phyloP scores from a whole-genome alignment of 2,888 invertebrate species.

The Crossocerus cetratus region DNA sequence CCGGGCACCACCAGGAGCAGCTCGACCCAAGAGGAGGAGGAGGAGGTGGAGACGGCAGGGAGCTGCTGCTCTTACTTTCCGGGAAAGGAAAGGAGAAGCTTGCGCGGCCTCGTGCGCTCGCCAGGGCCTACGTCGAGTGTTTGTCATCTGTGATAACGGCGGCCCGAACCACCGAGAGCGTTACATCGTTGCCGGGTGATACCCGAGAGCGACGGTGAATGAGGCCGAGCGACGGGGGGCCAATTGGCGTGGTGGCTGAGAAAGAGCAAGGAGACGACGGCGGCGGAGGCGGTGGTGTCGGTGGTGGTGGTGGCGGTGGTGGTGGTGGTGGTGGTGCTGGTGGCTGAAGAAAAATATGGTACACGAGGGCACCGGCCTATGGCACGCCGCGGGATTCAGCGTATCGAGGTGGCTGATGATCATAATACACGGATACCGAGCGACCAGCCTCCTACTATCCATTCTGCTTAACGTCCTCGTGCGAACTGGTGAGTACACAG shows the following conservation, averaged over 20 bases:
- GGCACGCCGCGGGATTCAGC: conserved; percentile 69
- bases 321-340: conserved; percentile 38
- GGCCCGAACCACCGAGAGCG: conserved; percentile 1
- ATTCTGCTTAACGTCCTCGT: conserved; percentile 71
- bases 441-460: conserved; percentile 69
- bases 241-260: conserved; percentile 41
- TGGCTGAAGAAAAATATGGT: conserved; percentile 65
- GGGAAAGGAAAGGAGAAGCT: too few species aligned
- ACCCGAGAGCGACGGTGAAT: conserved; percentile 50
- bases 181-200: conserved; percentile 23
- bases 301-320: conserved; percentile 40
- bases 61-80: neutral
- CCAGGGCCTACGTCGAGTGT: neutral
- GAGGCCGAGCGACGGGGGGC: conserved; percentile 40
- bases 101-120: too few species aligned
- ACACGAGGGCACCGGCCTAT: conserved; percentile 69
- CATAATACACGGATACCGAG: conserved; percentile 68
- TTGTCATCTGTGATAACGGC: conserved; percentile 20
- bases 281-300: conserved; percentile 40
- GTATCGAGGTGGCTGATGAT: conserved; percentile 68
- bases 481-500: conserved; percentile 72
- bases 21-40: neutral
- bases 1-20: neutral
- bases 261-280: conserved; percentile 45
- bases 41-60: neutral